Conservation (phyloP, 2,113 vertebrate genomes). For the Corythoichthys intestinalis region DNA sequence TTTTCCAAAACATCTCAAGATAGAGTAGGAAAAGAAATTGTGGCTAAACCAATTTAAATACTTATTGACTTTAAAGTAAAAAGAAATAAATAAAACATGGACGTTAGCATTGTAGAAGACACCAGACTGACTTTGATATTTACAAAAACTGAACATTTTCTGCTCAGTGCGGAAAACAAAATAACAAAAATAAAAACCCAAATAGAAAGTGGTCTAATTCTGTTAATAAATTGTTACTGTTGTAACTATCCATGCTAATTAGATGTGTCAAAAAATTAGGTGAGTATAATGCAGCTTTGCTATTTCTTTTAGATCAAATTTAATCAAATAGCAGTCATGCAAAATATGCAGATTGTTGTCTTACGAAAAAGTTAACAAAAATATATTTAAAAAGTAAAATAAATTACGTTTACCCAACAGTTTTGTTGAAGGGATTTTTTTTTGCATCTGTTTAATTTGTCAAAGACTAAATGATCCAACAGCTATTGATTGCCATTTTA, state of each 20-base stretch:
- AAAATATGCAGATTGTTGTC: no score
- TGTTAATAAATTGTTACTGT: no score
- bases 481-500: neutral
- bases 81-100: neutral
- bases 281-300: no score
- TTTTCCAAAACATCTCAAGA: constrained; percentile 9
- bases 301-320: no score
- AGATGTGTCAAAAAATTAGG: no score
- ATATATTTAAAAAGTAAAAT: neutral
- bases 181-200: no score
- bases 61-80: neutral
- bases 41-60: neutral
- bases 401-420: neutral
- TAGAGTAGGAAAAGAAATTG: constrained; percentile 4
- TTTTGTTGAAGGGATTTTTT: neutral
- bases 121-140: neutral
- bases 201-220: no score
- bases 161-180: no score
- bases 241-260: no score
- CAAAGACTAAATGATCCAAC: neutral
- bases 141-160: neutral
- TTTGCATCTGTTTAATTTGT: neutral
- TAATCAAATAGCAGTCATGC: no score
- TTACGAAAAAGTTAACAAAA: no score
- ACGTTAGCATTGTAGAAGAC: no score